These are phyloP conservation scores for Nothura maculosa DNA, from an alignment of 2,797 vertebrate genomes.

Conservation along the genomic window DNA sequence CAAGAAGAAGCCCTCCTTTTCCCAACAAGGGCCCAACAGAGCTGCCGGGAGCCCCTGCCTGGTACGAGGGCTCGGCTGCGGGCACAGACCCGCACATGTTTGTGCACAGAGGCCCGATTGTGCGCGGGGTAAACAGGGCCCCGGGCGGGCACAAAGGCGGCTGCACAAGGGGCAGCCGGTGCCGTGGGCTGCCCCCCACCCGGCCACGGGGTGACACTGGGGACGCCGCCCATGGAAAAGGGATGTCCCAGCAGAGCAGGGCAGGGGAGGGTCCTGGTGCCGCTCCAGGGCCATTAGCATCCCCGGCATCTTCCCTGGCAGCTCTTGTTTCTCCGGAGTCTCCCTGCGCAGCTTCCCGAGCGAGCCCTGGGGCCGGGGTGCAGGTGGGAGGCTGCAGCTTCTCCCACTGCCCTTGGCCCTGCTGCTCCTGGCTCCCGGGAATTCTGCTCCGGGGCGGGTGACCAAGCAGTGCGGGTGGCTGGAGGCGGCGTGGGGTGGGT, in stretches of 20 bases:
- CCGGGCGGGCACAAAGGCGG: background rate
- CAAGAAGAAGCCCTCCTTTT: background rate
- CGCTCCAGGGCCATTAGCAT: background rate
- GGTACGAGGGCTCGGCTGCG: slow-evolving; percentile 4
- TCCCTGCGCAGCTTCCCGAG: background rate
- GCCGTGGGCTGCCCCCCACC: background rate
- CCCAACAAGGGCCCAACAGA: background rate
- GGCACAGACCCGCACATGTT: background rate
- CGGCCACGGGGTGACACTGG: background rate
- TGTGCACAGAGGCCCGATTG: slow-evolving; percentile 25
- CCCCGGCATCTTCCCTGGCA: background rate
- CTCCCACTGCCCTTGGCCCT: no score
- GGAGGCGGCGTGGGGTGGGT: background rate
- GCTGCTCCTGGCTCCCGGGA: background rate
- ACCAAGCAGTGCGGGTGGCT: background rate
- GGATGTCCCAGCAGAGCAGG: background rate
- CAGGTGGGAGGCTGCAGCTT: no score
- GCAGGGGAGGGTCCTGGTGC: background rate
- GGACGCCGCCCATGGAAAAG: background rate
- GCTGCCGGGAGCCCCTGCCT: slow-evolving; percentile 27
- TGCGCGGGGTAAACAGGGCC: slow-evolving; percentile 56
- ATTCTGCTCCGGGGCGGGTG: background rate
- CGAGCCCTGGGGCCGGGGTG: no score
- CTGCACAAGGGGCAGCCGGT: background rate
- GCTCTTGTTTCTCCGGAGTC: background rate